A percentile compares a stretch with the other conserved stretches of the same genome.
phyloP scores from a whole-genome alignment of 2,888 invertebrate species.

The Rhingia campestris region DNA sequence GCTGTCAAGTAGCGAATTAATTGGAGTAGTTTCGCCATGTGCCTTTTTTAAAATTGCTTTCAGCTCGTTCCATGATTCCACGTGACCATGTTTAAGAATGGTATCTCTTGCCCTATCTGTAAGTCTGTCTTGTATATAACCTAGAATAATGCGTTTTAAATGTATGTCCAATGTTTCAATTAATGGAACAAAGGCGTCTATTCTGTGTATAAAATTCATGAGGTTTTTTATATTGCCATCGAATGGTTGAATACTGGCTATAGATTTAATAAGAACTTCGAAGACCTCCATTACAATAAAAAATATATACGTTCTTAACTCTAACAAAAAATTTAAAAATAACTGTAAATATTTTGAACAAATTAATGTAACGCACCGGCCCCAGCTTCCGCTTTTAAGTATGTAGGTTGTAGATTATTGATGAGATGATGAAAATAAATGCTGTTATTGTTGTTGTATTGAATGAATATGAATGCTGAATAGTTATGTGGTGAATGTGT shows the following conservation, averaged over 20 bases:
- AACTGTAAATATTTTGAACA: too few species aligned
- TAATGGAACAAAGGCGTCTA: constrained; percentile 10
- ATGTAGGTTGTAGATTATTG: not conserved
- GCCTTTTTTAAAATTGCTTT: not conserved
- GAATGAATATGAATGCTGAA: not conserved
- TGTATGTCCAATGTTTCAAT: constrained; percentile 7
- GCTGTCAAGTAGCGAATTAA: constrained; percentile 15
- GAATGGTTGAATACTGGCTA: not conserved
- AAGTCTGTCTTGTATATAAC: constrained; percentile 1
- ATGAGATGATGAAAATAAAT: not conserved
- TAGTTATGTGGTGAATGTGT: not conserved
- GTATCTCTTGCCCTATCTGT: not conserved
- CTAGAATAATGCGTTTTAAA: not conserved
- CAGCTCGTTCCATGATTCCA: not conserved
- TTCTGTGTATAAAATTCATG: constrained; percentile 8
- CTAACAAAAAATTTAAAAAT: too few species aligned
- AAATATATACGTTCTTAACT: constrained; percentile 5
- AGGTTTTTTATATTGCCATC: constrained; percentile 2
- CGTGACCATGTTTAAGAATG: not conserved
- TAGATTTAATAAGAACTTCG: not conserved
- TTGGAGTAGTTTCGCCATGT: constrained; percentile 1
- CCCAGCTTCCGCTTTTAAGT: not conserved
- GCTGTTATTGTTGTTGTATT: not conserved
- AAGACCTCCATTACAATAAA: not conserved
- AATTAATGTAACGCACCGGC: too few species aligned